Base-by-base conservation (phyloP, 1,140 invertebrate genomes). In the Drosophila miranda region DNA sequence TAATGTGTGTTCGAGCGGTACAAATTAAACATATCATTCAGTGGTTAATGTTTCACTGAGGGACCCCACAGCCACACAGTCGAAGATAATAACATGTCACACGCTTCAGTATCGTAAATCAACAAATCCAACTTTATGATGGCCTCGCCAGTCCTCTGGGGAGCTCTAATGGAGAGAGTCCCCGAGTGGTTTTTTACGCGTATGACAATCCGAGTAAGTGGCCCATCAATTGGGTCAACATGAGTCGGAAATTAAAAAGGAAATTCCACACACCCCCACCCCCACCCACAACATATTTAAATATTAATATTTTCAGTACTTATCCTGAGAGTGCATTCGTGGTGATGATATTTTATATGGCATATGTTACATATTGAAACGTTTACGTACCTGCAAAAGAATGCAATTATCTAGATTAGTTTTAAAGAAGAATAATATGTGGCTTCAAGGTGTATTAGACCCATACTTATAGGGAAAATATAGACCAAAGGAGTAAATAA, bases 181-280 rank as follows among this genome's bases (percentile, higher is more conserved):
- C 58, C 63, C 2, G 30, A 6, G 16, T 16, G 30, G 13, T 38
- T 41, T 41, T 57, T 38, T 70, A 59, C 51, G 67, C 46, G 5
- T 16, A 23, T 70, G 45, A 28, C 43, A n/a, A 51, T 66, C 34
- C 11, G 34, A 38, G 34, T 13, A 66, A 67, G 54, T 67, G 62
- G 16, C 49, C 34, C 64, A 46, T 67, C 54, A 68, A 68, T 57
- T 51, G 62, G 48, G 19, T n/a, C 57, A 79, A 67, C 72, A 76
- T 58, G 60, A 53, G 81, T 81, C 78, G 78, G 78, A 80, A 80
- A 80, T 80, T 80, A 81, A 80, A 82, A 81, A 49, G 70, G 52
- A 81, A 73, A 52, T 68, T 54, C 54, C 46, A 56, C 71, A 58
- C 43, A 45, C 11, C 9, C 34, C 23, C 55, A 23, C 14, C 21